Evolutionary conservation across 2,888 invertebrate genomes (phyloP).

Genomic region (Lepetodrilus schrolli): DNA sequence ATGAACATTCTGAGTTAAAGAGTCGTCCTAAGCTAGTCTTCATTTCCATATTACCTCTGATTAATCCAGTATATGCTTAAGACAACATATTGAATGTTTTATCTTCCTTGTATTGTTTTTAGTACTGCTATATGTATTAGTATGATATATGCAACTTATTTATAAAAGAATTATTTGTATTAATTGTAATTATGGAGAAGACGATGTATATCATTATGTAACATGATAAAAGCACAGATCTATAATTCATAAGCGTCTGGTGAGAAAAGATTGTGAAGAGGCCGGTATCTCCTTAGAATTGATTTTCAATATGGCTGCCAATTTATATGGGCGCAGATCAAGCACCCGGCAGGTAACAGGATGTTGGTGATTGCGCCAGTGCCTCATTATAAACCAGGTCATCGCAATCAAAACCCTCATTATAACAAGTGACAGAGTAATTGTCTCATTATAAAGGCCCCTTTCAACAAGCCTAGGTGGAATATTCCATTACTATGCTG

Average conservation of each 20-base stretch:
- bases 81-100: too few relatives aligned
- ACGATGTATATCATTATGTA: background rate
- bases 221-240: background rate
- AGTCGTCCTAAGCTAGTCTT: too few relatives aligned
- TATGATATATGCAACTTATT: too few relatives aligned
- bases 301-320: conserved; percentile 25
- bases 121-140: too few relatives aligned
- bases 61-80: too few relatives aligned
- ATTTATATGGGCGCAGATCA: background rate
- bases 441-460: background rate
- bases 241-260: conserved; percentile 7
- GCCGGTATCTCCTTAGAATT: background rate
- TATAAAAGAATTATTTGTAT: too few relatives aligned
- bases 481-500: background rate
- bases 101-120: too few relatives aligned
- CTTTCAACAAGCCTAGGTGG: background rate
- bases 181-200: too few relatives aligned
- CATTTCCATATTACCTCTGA: too few relatives aligned
- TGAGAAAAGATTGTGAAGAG: conserved; percentile 4
- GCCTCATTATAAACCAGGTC: conserved; percentile 25
- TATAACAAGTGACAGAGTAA: conserved; percentile 12
- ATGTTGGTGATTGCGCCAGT: conserved; percentile 19
- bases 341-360: conserved; percentile 7
- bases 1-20: too few relatives aligned
- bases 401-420: conserved; percentile 6